Evolutionary conservation across 2,113 vertebrate genomes (phyloP), one percentile per base, ranked within the genome.

Genomic region (Neogale vison): DNA sequence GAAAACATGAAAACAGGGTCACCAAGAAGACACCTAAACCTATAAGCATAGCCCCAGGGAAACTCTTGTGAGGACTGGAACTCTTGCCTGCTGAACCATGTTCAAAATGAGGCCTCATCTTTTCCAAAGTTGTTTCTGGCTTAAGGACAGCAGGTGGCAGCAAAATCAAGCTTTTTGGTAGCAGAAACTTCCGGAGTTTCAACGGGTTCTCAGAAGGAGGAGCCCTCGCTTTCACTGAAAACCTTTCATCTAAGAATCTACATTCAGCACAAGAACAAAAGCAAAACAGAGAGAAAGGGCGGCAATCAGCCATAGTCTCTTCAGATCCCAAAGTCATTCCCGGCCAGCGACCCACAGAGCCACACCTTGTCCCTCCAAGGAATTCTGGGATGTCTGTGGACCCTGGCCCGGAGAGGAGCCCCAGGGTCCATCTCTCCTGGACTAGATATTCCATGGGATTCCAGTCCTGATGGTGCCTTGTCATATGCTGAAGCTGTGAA

Each of bases 141-240:
- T 21, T 23, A 24, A 39, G 34, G 50, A 87, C 98, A 88, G 90
- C 95, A 98, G 98, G 90, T 96, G 98, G 97, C 97, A 95, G 97
- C 80, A 98, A 39, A 96, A 57, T 55, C 97, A 39, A 95, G 59
- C 12, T 57, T 95, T 95, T 76, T 21, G 17, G 67, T 36, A 47
- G 59, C 79, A 17, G 74, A 81, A 74, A 45, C n/a, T 85, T 52
- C 72, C 57, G 47, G 52, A 57, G 72, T 18, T 83, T 82, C 52
- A 18, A 21, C 84, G 26, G 67, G 29, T 79, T 90, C 55, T 80
- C 21, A 1, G 42, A 88, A 88, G 74, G 76, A 79, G 55, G 50
- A 82, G 83, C 88, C 63, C 31, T 55, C 31, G 76, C 45, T 59
- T 90, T 87, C 47, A 82, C 24, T 26, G 21, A 89, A 92, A 86